phyloP scores from a whole-genome alignment of 2,797 vertebrate species.

The Gallinago nigripennis region DNA sequence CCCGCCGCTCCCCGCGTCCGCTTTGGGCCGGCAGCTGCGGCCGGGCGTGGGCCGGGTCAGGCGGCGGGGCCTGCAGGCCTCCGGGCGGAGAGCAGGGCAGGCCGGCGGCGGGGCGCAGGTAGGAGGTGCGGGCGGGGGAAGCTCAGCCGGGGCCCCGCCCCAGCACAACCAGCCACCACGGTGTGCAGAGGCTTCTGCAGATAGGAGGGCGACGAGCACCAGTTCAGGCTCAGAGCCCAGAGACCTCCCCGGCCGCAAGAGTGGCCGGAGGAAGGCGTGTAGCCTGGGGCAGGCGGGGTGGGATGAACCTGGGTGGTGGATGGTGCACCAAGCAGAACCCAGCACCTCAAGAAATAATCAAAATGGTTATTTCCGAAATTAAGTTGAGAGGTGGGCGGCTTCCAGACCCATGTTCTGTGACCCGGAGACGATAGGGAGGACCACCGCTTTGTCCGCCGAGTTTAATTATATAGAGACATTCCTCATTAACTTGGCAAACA shows the following conservation, averaged over 20 bases:
- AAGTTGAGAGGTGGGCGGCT: not conserved
- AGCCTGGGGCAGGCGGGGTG: not conserved
- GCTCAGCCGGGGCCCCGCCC: not conserved
- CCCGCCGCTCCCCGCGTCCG: not conserved
- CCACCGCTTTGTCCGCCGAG: accelerated
- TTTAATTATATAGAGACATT: not conserved
- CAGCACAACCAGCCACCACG: no score
- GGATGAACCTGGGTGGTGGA: not conserved
- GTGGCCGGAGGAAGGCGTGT: accelerated
- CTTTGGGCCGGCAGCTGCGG: not conserved
- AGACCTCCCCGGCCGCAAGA: accelerated
- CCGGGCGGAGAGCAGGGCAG: not conserved
- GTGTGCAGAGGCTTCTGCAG: not conserved
- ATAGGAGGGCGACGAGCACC: accelerated
- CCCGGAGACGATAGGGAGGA: not conserved
- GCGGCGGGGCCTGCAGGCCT: not conserved
- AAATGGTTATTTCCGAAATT: not conserved
- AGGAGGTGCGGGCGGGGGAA: no score
- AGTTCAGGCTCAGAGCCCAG: not conserved
- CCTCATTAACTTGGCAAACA: accelerated
- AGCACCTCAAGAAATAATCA: not conserved
- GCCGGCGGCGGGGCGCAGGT: not conserved
- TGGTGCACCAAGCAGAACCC: not conserved
- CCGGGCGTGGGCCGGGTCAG: not conserved
- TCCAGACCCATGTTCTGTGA: not conserved